A percentile compares a stretch with the other conserved stretches of the same genome.
Conservation (phyloP, 1,140 invertebrate species). For the Nasonia vitripennis region DNA sequence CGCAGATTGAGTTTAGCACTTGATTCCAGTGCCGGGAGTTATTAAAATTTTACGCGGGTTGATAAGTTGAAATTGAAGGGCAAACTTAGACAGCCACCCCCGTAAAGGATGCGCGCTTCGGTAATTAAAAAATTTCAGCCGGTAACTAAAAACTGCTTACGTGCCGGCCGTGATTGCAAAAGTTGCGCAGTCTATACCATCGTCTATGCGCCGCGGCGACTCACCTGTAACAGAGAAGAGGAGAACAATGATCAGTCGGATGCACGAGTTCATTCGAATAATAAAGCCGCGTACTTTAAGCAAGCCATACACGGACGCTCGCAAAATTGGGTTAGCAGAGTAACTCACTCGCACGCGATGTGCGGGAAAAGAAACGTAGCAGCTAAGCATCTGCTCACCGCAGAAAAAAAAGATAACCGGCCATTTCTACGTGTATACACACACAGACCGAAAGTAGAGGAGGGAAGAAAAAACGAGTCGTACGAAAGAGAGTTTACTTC, state of each 20-base stretch:
- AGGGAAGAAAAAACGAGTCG: not conserved
- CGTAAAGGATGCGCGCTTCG: not conserved
- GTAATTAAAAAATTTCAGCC: not conserved
- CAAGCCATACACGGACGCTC: not conserved
- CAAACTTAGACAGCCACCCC: not conserved
- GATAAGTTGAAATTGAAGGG: constrained; percentile 1
- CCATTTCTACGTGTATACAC: not conserved
- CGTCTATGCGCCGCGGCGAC: not conserved
- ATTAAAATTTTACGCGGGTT: constrained; percentile 4
- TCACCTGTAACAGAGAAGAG: not conserved
- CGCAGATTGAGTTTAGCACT: constrained; percentile 10
- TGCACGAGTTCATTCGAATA: no score
- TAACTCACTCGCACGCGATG: not conserved
- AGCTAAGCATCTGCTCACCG: not conserved
- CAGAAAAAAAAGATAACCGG: no score
- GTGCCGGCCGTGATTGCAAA: not conserved
- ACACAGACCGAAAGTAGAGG: not conserved
- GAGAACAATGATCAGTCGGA: not conserved
- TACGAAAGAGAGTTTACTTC: not conserved
- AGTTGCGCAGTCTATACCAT: not conserved
- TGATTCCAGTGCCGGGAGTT: constrained; percentile 1
- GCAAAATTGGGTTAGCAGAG: not conserved
- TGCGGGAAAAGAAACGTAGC: not conserved
- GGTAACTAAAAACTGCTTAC: constrained; percentile 3
- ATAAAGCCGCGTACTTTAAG: no score